phyloP scores from a whole-genome alignment of 1,140 invertebrate genomes.

The Propsilocerus akamusi region DNA sequence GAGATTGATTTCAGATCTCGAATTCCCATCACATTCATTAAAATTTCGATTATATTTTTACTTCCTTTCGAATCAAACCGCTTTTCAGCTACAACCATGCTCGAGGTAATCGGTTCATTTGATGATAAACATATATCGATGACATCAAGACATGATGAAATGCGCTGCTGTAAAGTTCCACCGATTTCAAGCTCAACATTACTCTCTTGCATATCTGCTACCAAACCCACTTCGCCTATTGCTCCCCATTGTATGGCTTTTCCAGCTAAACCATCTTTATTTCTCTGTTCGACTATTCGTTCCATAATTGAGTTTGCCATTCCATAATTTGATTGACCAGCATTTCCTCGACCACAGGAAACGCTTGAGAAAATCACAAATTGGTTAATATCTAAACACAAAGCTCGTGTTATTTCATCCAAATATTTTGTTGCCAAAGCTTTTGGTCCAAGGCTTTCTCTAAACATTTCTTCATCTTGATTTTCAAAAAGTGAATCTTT shows the following conservation, averaged over 20 bases:
- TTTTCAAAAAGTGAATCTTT: slow-evolving; percentile 36
- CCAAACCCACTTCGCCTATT: no score
- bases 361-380: slow-evolving; percentile 66
- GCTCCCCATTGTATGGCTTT: slow-evolving; percentile 43
- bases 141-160: slow-evolving; percentile 45
- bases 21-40: no score
- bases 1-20: slow-evolving; percentile 28
- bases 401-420: slow-evolving; percentile 25
- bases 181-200: slow-evolving; percentile 44
- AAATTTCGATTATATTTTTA: background rate
- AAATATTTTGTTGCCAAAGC: slow-evolving; percentile 26
- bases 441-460: slow-evolving; percentile 29
- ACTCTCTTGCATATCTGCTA: no score
- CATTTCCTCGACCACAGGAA: slow-evolving; percentile 63
- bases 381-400: slow-evolving; percentile 26
- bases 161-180: slow-evolving; percentile 60
- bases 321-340: slow-evolving; percentile 69
- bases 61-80: slow-evolving; percentile 10
- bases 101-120: no score
- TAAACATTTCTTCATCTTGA: slow-evolving; percentile 34
- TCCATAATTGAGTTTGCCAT: no score
- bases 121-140: slow-evolving; percentile 48
- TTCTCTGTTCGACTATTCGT: slow-evolving; percentile 42
- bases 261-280: slow-evolving; percentile 32
- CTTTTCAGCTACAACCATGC: slow-evolving; percentile 53